These are phyloP conservation scores for Leucophenga varia DNA, from an alignment of 1,140 invertebrate genomes.

Conservation along the genomic window DNA sequence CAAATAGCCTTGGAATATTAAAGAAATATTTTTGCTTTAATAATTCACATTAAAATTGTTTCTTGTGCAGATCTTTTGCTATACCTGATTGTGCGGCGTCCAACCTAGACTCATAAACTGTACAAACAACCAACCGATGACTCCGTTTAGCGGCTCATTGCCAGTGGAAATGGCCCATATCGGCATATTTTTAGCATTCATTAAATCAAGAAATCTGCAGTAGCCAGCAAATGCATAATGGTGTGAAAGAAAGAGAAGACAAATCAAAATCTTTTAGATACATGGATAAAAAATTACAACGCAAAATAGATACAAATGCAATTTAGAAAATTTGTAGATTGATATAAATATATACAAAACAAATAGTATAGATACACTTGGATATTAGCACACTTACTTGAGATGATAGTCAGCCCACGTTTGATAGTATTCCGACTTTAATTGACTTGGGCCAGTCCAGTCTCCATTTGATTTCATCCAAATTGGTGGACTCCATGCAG, in stretches of 20 bases:
- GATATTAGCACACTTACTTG: too few species aligned
- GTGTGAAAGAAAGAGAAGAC: too few species aligned
- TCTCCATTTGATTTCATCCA: slow-evolving; percentile 91
- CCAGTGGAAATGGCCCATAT: slow-evolving; percentile 70
- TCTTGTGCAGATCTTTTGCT: not conserved
- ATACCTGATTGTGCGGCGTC: slow-evolving; percentile 62
- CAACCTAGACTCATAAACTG: slow-evolving; percentile 78
- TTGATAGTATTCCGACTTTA: slow-evolving; percentile 73
- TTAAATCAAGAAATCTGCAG: slow-evolving; percentile 49
- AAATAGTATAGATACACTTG: too few species aligned
- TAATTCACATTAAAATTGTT: too few species aligned
- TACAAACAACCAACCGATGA: slow-evolving; percentile 63
- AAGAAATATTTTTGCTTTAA: too few species aligned
- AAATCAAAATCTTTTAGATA: too few species aligned
- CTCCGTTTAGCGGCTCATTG: slow-evolving; percentile 66
- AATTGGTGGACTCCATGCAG: slow-evolving; percentile 81
- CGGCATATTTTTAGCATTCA: slow-evolving; percentile 57
- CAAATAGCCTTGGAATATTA: slow-evolving; percentile 64
- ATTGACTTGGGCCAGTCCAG: slow-evolving; percentile 60
- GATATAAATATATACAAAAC: too few species aligned
- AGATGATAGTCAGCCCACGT: slow-evolving; percentile 79
- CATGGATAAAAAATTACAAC: too few species aligned
- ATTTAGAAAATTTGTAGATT: too few species aligned
- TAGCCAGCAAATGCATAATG: too few species aligned
- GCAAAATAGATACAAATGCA: too few species aligned